Percentiles rank a stretch among this genome's conserved stretches.
Conservation (phyloP, 37 sponge, comb jelly and placozoan genomes). For the Hexactinellida sp. region DNA sequence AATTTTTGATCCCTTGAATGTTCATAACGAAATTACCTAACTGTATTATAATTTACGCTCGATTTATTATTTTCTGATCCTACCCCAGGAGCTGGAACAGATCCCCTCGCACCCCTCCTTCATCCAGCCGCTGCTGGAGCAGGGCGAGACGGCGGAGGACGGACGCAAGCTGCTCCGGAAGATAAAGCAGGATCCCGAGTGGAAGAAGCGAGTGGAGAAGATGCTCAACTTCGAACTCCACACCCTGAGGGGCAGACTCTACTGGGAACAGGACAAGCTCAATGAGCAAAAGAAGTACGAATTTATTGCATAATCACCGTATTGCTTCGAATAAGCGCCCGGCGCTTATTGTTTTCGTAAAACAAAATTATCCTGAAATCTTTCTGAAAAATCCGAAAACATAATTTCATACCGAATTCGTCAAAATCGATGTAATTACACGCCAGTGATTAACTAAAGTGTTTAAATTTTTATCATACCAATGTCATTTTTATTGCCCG, state of each 20-base stretch:
- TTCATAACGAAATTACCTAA: no score
- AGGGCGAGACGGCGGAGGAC: background rate
- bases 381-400: no score
- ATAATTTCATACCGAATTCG: background rate
- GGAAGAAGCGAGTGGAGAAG: conserved; percentile 13
- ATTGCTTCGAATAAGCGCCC: no score
- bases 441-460: no score
- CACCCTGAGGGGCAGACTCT: background rate
- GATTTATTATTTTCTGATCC: background rate
- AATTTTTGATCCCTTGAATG: no score
- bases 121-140: conserved; percentile 1
- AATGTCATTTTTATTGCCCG: no score
- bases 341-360: no score
- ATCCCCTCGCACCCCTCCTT: conserved; percentile 12
- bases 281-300: background rate
- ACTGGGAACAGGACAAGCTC: background rate
- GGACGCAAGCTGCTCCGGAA: background rate
- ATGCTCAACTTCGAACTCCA: background rate
- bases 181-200: conserved; percentile 12
- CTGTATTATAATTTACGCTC: background rate
- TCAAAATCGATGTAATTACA: no score
- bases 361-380: no score
- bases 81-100: background rate
- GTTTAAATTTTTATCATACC: no score
- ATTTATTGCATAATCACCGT: no score